A percentile compares a stretch with the other conserved stretches of the same genome.
phyloP scores from a whole-genome alignment of 2,113 vertebrate genomes.

The Hypanus sabinus region DNA sequence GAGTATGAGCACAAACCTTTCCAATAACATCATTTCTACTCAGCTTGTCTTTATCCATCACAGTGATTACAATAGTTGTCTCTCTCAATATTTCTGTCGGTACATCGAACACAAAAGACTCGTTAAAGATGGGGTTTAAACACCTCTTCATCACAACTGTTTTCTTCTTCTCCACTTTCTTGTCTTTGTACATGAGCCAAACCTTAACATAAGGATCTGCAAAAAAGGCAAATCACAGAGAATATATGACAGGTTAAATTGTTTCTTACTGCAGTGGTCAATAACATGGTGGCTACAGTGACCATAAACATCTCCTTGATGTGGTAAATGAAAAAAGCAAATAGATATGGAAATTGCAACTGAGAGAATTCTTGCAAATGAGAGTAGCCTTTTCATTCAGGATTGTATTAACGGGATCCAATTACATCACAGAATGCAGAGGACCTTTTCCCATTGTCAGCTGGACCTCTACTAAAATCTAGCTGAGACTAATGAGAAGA shows the following conservation, averaged over 20 bases:
- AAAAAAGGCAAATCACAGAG: background rate
- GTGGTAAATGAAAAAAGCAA: background rate
- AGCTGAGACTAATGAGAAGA: background rate
- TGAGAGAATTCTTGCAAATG: background rate
- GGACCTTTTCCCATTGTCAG: background rate
- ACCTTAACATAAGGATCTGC: conserved; percentile 96
- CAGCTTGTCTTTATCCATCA: conserved; percentile 97
- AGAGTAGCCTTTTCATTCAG: background rate
- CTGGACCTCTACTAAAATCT: background rate
- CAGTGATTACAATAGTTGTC: conserved; percentile 97
- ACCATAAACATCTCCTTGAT: background rate
- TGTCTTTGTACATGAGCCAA: conserved; percentile 99
- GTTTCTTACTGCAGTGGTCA: background rate
- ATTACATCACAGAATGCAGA: background rate
- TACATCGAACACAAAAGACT: conserved; percentile 93
- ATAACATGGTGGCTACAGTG: background rate
- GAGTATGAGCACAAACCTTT: conserved; percentile 65
- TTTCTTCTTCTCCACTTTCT: conserved; percentile 97
- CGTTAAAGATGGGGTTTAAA: conserved; percentile 94
- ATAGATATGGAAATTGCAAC: background rate
- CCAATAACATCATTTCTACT: conserved; percentile 98
- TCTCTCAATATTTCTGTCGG: conserved; percentile 92
- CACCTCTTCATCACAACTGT: conserved; percentile 92
- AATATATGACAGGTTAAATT: background rate
- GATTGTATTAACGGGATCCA: background rate